These are phyloP conservation scores for Aurelia sp. DNA, from an alignment of 30 jellyfish, hydroid and myxozoan genomes.

Conservation along the genomic window DNA sequence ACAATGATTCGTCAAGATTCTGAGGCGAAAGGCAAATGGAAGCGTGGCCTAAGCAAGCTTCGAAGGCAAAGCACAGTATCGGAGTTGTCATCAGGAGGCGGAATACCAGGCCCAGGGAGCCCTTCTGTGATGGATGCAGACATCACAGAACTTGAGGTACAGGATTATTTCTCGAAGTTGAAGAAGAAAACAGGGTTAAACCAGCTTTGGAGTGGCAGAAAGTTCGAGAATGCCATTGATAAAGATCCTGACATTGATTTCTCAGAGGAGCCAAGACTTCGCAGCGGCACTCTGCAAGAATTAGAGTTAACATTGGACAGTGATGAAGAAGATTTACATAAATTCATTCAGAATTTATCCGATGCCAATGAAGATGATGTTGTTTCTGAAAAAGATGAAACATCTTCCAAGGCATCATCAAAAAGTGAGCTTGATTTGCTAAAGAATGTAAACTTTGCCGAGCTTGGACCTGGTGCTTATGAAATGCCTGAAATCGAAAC, in stretches of 20 bases:
- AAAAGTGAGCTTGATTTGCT: slow-evolving; percentile 52
- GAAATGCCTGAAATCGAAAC: slow-evolving; percentile 32
- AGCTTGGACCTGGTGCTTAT: slow-evolving; percentile 29
- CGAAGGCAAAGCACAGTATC: slow-evolving; percentile 62
- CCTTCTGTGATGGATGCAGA: slow-evolving; percentile 59
- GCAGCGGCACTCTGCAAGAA: slow-evolving; percentile 32
- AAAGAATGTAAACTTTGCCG: slow-evolving; percentile 85
- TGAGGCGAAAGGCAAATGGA: slow-evolving; percentile 67
- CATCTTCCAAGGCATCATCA: slow-evolving; percentile 33
- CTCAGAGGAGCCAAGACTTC: slow-evolving; percentile 57
- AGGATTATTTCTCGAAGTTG: slow-evolving; percentile 55
- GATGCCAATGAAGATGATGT: slow-evolving; percentile 55
- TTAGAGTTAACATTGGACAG: slow-evolving; percentile 67
- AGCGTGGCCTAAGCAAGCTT: slow-evolving; percentile 71
- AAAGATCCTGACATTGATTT: slow-evolving; percentile 87
- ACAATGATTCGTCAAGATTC: slow-evolving; percentile 24
- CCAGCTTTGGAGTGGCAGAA: slow-evolving; percentile 90
- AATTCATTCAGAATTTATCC: slow-evolving; percentile 40
- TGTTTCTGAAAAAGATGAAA: slow-evolving; percentile 10
- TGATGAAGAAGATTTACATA: slow-evolving; percentile 86
- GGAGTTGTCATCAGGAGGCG: slow-evolving; percentile 21
- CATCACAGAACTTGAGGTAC: slow-evolving; percentile 37
- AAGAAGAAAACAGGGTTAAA: slow-evolving; percentile 84
- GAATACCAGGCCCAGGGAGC: neutral
- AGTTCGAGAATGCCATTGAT: slow-evolving; percentile 73